A percentile compares a stretch with the other conserved stretches of the same genome.
These are phyloP conservation scores for Phoeniculus purpureus DNA, from an alignment of 2,797 vertebrate species.

Conservation along the genomic window DNA sequence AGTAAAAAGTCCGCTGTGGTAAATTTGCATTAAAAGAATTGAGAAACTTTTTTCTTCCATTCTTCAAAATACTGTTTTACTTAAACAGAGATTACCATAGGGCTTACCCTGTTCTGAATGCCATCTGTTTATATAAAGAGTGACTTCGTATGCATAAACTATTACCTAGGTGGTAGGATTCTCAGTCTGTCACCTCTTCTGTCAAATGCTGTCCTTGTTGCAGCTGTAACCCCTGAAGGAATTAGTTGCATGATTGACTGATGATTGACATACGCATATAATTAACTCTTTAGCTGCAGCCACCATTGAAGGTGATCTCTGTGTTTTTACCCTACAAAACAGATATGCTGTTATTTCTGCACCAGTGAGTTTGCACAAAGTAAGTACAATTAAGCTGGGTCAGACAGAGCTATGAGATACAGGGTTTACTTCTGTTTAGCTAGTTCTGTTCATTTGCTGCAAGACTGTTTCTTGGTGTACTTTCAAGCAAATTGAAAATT, in stretches of 20 bases:
- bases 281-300: slow-evolving; percentile 67
- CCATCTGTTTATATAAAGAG: slow-evolving; percentile 47
- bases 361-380: neutral
- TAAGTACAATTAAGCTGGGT: neutral
- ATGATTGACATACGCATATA: slow-evolving; percentile 59
- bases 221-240: slow-evolving; percentile 70
- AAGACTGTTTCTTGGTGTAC: neutral
- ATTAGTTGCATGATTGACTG: slow-evolving; percentile 71
- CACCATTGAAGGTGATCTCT: slow-evolving; percentile 22
- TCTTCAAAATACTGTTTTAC: slow-evolving; percentile 48
- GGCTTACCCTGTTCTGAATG: slow-evolving; percentile 43
- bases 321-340: neutral
- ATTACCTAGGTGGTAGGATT: slow-evolving; percentile 50
- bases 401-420: neutral
- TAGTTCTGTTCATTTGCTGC: neutral
- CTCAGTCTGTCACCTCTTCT: slow-evolving; percentile 59
- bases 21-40: slow-evolving; percentile 18
- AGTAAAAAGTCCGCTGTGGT: neutral
- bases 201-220: slow-evolving; percentile 61
- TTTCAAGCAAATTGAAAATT: neutral
- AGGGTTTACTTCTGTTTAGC: neutral
- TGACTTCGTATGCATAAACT: slow-evolving; percentile 57
- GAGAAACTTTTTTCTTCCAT: neutral
- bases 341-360: neutral
- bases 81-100: slow-evolving; percentile 51